Evolutionary conservation across 2,113 vertebrate genomes (phyloP).

Genomic region (Pachyramphus minor): DNA sequence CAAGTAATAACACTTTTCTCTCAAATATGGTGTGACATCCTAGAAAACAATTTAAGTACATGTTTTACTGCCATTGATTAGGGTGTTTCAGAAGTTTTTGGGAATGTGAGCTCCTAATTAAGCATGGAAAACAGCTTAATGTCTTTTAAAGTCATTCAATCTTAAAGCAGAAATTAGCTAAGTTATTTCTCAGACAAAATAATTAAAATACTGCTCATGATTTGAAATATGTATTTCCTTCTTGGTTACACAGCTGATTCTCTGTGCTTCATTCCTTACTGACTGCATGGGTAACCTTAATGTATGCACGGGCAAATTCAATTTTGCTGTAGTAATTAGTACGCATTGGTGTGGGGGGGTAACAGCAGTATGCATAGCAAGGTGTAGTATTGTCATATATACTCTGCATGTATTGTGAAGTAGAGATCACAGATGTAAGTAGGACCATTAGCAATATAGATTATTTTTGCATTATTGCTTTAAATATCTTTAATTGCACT

Average conservation of each 20-base stretch:
- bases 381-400: background rate
- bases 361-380: background rate
- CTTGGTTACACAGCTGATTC: background rate
- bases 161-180: background rate
- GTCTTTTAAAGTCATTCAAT: background rate
- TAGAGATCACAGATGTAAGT: background rate
- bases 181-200: background rate
- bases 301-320: background rate
- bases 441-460: background rate
- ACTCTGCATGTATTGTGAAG: background rate
- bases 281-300: background rate
- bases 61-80: background rate
- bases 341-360: background rate
- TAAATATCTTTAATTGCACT: background rate
- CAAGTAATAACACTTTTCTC: background rate
- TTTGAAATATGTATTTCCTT: conserved; percentile 6
- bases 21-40: background rate
- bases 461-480: background rate
- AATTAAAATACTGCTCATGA: background rate
- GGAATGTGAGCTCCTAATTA: background rate
- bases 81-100: background rate
- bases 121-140: background rate
- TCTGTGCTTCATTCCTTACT: background rate
- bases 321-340: conserved; percentile 23
- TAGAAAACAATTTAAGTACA: background rate